phyloP scores from a whole-genome alignment of 2,888 invertebrate genomes.

The Amphipyra berbera region DNA sequence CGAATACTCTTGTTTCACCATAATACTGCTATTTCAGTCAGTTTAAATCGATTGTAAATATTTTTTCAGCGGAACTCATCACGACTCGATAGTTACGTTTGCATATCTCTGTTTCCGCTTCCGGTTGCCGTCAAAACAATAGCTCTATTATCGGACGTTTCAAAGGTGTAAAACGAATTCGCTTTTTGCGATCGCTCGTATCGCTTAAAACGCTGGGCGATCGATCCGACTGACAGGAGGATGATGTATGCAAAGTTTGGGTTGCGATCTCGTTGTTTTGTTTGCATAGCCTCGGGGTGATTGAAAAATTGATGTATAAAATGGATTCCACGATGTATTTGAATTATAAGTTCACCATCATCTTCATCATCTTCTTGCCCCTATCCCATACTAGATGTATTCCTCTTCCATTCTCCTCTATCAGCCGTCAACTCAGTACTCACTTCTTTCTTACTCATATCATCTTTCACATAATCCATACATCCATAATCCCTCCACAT shows the following conservation, averaged over 20 bases:
- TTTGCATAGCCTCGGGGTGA: not conserved
- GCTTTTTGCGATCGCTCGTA: constrained; percentile 41
- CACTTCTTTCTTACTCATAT: no score
- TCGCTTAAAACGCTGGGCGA: constrained; percentile 4
- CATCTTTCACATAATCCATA: no score
- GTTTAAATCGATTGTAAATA: constrained; percentile 57
- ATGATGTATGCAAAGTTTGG: constrained; percentile 13
- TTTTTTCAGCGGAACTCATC: constrained; percentile 56
- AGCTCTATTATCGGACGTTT: constrained; percentile 63
- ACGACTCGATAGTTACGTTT: constrained; percentile 55
- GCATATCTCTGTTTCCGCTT: constrained; percentile 56
- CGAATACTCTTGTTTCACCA: constrained; percentile 10
- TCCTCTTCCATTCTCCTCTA: no score
- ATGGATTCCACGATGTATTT: no score
- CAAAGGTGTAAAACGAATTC: constrained; percentile 68
- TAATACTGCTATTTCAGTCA: constrained; percentile 47
- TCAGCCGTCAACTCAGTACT: no score
- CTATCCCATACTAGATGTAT: no score
- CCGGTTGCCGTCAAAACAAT: constrained; percentile 67
- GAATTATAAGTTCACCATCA: no score
- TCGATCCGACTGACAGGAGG: not conserved
- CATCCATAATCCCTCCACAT: no score
- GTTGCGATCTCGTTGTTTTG: constrained; percentile 6
- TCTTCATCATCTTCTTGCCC: no score
- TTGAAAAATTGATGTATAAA: not conserved